Base-by-base conservation (phyloP, 2,888 invertebrate genomes). In the Yponomeuta sedellus region DNA sequence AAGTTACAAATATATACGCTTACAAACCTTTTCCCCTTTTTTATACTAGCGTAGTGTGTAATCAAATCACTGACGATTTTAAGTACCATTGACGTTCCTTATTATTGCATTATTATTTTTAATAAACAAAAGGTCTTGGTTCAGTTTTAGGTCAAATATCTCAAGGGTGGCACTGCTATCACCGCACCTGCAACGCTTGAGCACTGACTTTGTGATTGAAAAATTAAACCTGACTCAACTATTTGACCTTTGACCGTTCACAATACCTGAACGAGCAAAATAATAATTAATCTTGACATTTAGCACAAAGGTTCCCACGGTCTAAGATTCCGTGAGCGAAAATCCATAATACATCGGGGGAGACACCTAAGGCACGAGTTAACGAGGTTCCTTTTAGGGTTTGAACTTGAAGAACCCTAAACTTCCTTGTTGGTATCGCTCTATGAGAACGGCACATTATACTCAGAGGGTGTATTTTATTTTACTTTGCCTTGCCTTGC, bases 381-480 rank as follows among this genome's bases (percentile, higher is more conserved):
- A 59, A 59, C 59, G 25, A 59, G 59, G 59, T 10, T 12, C 59
- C 59, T 20, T 59, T 59, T 59, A 22, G 25, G 59, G 59, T 20
- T 59, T 59, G 59, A 59, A 59, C 59, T 59, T 59, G 59, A 12
- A 25, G 59, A 59, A 59, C 59, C 59, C 59, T 59, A 59, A 59
- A 59, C 59, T 59, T 59, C 59, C 59, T 19, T 59, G 59, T 59
- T 59, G 22, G 25, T 59, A 22, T 52, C 58, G 59, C 11, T 25
- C 20, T 20, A 10, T 2, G 20, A 59, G 16, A 52, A 52, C 44
- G 2, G 16, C 1, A 16, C 16, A 3, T 52, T 52, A 4, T 52
- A 12, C 12, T 52, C 16, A 12, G 44, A 52, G 16, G 8, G 34
- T 34, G 34, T 10, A 34, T n/a, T n/a, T n/a, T n/a, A n/a, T n/a